Conservation (phyloP, 2,113 vertebrate species). For the Hucho hucho region DNA sequence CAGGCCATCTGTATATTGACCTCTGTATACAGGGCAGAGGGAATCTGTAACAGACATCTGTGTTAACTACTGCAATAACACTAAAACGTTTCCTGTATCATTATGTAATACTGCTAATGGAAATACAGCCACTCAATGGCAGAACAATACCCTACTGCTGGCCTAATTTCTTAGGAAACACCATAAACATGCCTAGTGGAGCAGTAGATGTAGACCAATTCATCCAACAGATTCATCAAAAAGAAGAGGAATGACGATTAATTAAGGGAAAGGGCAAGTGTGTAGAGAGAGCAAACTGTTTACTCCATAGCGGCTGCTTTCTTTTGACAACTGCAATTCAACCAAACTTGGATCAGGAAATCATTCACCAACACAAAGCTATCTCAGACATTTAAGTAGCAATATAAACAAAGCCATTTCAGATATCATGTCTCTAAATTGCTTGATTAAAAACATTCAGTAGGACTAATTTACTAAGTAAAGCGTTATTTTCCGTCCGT, state of each 20-base stretch:
- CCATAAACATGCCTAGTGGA: neutral
- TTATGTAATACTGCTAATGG: neutral
- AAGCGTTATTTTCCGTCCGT: neutral
- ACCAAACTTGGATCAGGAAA: neutral
- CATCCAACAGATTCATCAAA: too few species aligned
- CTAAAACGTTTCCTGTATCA: neutral
- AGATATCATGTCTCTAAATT: neutral
- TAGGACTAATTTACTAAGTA: neutral
- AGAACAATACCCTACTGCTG: neutral
- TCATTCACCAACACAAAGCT: neutral
- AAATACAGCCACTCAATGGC: neutral
- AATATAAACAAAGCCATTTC: too few species aligned
- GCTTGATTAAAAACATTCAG: neutral
- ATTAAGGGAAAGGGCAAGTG: neutral
- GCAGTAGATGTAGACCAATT: neutral
- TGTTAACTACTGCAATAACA: too few species aligned
- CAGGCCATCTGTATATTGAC: too few species aligned
- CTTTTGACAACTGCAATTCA: neutral
- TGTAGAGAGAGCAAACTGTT: neutral
- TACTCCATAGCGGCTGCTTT: neutral
- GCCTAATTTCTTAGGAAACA: neutral
- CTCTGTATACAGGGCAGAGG: too few species aligned
- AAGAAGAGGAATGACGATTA: neutral
- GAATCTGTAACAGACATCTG: too few species aligned
- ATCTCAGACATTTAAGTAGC: neutral